Evolutionary conservation across 1,140 invertebrate genomes (phyloP).

Genomic region (Chionoecetes opilio): DNA sequence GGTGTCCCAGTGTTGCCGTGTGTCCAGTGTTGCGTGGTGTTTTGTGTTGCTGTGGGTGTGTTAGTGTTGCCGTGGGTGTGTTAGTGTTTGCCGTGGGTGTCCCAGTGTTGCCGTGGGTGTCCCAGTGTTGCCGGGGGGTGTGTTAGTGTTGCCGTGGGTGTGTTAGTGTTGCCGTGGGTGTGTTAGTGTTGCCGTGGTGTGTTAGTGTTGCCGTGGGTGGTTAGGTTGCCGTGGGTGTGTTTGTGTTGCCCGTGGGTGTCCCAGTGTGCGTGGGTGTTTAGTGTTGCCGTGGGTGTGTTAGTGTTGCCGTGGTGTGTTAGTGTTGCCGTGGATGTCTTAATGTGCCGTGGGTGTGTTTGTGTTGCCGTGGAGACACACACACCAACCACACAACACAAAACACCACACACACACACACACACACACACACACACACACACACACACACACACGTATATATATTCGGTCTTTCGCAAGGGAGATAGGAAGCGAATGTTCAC

Average conservation of each 20-base stretch:
- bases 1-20: neutral
- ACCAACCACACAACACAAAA: neutral
- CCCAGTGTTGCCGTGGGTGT: neutral
- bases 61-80: neutral
- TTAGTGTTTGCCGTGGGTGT: neutral
- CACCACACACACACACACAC: neutral
- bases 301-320: neutral
- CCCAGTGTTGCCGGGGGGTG: neutral
- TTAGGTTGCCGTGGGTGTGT: neutral
- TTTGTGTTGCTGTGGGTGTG: neutral
- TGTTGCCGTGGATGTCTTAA: neutral
- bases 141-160: neutral
- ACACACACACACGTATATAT: neutral
- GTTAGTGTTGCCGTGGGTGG: neutral
- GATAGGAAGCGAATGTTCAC: too few species aligned
- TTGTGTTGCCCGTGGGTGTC: too few species aligned
- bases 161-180: neutral
- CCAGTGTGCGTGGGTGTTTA: too few species aligned
- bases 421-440: constrained; percentile 23
- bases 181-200: neutral
- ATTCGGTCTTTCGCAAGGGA: too few species aligned
- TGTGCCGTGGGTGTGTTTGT: neutral
- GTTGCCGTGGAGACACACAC: neutral
- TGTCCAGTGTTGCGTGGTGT: too few species aligned
- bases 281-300: neutral